Conservation (phyloP, 2,113 vertebrate species). For the Dascyllus trimaculatus region DNA sequence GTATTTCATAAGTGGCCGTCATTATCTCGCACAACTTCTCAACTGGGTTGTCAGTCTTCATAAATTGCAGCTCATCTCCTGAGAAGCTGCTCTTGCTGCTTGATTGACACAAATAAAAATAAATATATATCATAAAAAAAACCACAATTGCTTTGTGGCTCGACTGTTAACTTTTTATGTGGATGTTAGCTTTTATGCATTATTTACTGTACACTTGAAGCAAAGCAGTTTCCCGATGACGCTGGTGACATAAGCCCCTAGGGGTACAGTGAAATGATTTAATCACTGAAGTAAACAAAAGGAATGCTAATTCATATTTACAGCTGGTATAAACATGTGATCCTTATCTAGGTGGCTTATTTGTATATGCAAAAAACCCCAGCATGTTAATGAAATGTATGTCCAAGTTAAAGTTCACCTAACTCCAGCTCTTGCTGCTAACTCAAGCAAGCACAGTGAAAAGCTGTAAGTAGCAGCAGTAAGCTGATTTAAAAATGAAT, state of each 20-base stretch:
- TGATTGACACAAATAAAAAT: slow-evolving; percentile 64
- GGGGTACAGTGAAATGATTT: slow-evolving; percentile 7
- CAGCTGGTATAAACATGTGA: too few species aligned
- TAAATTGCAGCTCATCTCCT: slow-evolving; percentile 33
- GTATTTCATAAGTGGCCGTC: slow-evolving; percentile 9
- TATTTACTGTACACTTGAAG: slow-evolving; percentile 15
- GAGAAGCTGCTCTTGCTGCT: slow-evolving; percentile 39
- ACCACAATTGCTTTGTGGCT: slow-evolving; percentile 36
- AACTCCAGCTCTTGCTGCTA: too few species aligned
- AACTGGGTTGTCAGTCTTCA: slow-evolving; percentile 49
- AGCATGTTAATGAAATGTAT: too few species aligned
- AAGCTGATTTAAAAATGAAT: too few species aligned
- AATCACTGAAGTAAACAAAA: slow-evolving; percentile 15
- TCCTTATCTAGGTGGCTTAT: too few species aligned
- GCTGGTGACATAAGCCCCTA: slow-evolving; percentile 29
- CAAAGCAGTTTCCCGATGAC: slow-evolving; percentile 16
- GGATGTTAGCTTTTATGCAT: slow-evolving; percentile 42
- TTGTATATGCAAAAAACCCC: too few species aligned
- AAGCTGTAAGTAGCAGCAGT: too few species aligned
- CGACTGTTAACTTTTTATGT: slow-evolving; percentile 45
- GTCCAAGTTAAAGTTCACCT: too few species aligned
- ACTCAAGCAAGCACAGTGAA: too few species aligned
- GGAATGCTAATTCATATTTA: too few species aligned
- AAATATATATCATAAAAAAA: background rate
- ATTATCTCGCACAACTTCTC: slow-evolving; percentile 28